phyloP scores from a whole-genome alignment of 2,888 invertebrate species.

The Platypus cylindrus region DNA sequence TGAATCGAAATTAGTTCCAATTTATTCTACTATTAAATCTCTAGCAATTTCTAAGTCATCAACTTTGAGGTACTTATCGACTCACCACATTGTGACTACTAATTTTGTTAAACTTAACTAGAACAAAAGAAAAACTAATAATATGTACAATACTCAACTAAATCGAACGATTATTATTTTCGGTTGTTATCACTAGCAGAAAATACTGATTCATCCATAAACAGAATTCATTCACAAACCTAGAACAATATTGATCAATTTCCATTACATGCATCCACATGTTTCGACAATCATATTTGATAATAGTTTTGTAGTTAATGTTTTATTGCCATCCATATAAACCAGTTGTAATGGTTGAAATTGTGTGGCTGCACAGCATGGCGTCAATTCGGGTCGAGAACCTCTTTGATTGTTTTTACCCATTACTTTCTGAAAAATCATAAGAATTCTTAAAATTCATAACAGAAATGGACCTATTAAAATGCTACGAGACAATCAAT shows the following conservation, averaged over 20 bases:
- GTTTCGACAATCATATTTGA: slow-evolving; percentile 88
- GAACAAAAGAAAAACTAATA: no score
- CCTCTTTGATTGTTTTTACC: slow-evolving; percentile 32
- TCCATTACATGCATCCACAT: slow-evolving; percentile 68
- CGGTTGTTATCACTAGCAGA: slow-evolving; percentile 8
- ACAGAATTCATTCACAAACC: background rate
- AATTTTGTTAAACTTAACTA: no score
- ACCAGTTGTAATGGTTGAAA: slow-evolving; percentile 68
- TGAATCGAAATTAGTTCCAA: no score
- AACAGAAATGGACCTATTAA: background rate
- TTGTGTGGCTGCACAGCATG: slow-evolving; percentile 77
- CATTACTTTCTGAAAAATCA: slow-evolving; percentile 57
- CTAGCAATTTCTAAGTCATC: no score
- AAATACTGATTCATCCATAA: slow-evolving; percentile 8
- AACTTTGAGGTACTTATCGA: no score
- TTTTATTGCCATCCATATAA: slow-evolving; percentile 67
- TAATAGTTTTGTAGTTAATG: slow-evolving; percentile 63
- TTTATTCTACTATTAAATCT: no score
- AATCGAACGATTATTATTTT: no score
- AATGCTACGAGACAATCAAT: no score
- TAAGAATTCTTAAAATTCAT: slow-evolving; percentile 11
- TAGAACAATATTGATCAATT: background rate
- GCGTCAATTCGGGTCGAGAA: slow-evolving; percentile 51
- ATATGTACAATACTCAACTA: no score
- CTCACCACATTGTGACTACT: no score